Percentiles rank a stretch among this genome's conserved stretches.
Conservation (phyloP, 2,113 vertebrate genomes). For the Ptilonorhynchus violaceus region DNA sequence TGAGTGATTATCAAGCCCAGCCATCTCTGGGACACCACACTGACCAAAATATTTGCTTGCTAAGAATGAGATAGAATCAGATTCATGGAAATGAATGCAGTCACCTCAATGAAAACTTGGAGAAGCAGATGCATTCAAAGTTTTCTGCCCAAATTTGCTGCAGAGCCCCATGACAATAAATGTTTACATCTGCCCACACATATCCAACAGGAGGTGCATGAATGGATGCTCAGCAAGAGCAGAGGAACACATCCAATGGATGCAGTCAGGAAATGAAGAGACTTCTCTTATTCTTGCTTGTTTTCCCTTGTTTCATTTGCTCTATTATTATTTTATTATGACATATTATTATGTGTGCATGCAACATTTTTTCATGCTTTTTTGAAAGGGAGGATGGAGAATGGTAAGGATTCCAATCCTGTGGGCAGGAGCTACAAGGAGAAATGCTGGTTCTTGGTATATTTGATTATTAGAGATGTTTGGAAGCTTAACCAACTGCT, state of each 20-base stretch:
- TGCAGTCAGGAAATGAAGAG: slow-evolving; percentile 19
- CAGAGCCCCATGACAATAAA: slow-evolving; percentile 15
- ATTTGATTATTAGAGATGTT: neutral
- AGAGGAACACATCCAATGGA: neutral
- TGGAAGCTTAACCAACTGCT: neutral
- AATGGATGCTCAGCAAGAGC: slow-evolving; percentile 26
- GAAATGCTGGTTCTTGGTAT: neutral
- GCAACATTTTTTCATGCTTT: neutral
- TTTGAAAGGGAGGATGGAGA: neutral
- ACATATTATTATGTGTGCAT: neutral
- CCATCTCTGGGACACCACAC: slow-evolving; percentile 5
- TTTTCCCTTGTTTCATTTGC: slow-evolving; percentile 4
- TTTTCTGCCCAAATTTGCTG: slow-evolving; percentile 6
- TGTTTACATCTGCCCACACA: slow-evolving; percentile 11
- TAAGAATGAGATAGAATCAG: slow-evolving; percentile 15
- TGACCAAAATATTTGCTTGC: slow-evolving; percentile 23
- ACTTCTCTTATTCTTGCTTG: slow-evolving; percentile 4
- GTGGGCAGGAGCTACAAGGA: neutral
- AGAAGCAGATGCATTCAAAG: neutral
- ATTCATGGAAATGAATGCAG: slow-evolving; percentile 42
- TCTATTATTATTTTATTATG: slow-evolving; percentile 14
- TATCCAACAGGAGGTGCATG: neutral
- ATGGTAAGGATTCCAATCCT: neutral
- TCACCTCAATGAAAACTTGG: slow-evolving; percentile 28
- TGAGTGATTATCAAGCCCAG: neutral